Evolutionary conservation across 2,888 invertebrate species (phyloP).

Genomic region (Cryptocephalus primarius): DNA sequence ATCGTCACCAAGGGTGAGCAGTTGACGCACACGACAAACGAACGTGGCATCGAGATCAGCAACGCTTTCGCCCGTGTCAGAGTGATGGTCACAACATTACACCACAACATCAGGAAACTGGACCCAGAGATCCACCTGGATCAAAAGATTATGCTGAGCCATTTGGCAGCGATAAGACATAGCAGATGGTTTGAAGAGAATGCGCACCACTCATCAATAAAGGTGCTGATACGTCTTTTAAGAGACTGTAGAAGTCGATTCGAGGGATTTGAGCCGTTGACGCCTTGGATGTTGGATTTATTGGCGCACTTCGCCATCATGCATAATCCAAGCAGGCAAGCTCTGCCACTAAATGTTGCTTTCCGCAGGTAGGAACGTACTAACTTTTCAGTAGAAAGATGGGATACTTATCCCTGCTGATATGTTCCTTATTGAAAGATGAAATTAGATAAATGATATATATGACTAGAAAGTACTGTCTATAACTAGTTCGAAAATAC

Average conservation of each 20-base stretch:
- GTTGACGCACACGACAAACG: slow-evolving; percentile 47
- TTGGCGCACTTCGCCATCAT: slow-evolving; percentile 92
- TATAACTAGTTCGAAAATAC: no score
- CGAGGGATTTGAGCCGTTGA: slow-evolving; percentile 80
- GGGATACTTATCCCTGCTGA: background rate
- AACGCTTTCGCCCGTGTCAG: slow-evolving; percentile 78
- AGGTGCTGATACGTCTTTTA: slow-evolving; percentile 82
- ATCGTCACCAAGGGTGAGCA: slow-evolving; percentile 50
- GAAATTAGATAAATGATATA: no score
- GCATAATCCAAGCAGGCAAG: slow-evolving; percentile 90
- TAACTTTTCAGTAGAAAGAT: background rate
- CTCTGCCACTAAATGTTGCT: slow-evolving; percentile 83
- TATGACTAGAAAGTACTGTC: no score
- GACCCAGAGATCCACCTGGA: slow-evolving; percentile 77
- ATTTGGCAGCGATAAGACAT: slow-evolving; percentile 89
- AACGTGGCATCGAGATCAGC: slow-evolving; percentile 81
- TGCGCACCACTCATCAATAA: slow-evolving; percentile 92
- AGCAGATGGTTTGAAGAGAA: slow-evolving; percentile 98
- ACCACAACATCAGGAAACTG: slow-evolving; percentile 84
- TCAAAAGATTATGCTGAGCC: slow-evolving; percentile 71
- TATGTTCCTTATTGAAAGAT: no score
- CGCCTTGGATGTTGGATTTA: slow-evolving; percentile 95
- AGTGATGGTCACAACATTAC: slow-evolving; percentile 86
- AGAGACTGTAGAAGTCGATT: slow-evolving; percentile 85
- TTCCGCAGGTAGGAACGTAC: slow-evolving; percentile 46